phyloP scores from a whole-genome alignment of 2,113 vertebrate species.

The Mungos mungo region DNA sequence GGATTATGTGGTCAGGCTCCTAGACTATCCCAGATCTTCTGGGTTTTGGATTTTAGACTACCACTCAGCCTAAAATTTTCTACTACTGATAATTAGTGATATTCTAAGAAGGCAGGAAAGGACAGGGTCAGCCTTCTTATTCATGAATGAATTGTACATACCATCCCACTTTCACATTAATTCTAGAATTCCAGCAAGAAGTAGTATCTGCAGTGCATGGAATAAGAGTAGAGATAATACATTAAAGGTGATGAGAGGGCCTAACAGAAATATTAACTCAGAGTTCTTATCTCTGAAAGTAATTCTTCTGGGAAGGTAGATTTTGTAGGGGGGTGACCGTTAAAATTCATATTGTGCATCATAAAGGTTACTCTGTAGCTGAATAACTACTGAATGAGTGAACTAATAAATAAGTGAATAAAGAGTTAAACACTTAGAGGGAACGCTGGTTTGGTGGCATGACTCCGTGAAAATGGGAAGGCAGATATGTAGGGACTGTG shows the following conservation, averaged over 20 bases:
- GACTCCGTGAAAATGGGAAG: neutral
- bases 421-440: neutral
- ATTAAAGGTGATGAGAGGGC: neutral
- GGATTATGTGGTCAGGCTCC: too few relatives aligned
- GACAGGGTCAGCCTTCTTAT: neutral
- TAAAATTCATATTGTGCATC: neutral
- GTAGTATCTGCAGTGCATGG: neutral
- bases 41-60: neutral
- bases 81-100: neutral
- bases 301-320: neutral
- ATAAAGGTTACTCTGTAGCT: neutral
- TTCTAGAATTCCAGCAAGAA: neutral
- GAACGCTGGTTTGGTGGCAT: neutral
- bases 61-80: neutral
- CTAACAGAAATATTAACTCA: neutral
- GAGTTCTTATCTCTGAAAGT: neutral
- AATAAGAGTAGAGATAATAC: neutral
- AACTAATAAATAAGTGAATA: neutral
- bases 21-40: neutral
- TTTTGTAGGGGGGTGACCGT: neutral
- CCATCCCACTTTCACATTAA: neutral
- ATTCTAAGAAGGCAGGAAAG: neutral
- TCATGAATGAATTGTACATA: neutral
- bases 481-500: too few relatives aligned
- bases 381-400: neutral